Percentiles rank a stretch among this genome's conserved stretches.
These are phyloP conservation scores for Sinella curviseta DNA, from an alignment of 1,140 invertebrate species.

Conservation along the genomic window DNA sequence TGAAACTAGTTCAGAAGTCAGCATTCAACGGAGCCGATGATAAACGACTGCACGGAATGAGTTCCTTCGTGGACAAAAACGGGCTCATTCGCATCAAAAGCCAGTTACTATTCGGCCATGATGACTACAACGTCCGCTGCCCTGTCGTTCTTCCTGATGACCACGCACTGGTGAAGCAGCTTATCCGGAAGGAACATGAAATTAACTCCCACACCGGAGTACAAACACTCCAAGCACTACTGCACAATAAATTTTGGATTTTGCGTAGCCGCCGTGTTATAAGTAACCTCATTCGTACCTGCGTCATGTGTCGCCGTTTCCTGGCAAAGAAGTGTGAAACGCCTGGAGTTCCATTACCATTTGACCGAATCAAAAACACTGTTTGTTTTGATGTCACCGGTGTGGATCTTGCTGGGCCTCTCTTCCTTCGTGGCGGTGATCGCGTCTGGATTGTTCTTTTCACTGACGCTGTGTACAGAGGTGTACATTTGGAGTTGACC, in stretches of 20 bases:
- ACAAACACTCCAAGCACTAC: neutral
- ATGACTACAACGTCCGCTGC: neutral
- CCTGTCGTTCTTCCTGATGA: neutral
- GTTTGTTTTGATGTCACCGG: slow-evolving; percentile 50
- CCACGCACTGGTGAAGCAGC: neutral
- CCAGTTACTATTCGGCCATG: neutral
- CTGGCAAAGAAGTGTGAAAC: neutral
- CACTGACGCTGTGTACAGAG: slow-evolving; percentile 54
- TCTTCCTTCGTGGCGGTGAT: slow-evolving; percentile 48
- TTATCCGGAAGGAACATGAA: neutral
- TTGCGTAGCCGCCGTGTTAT: neutral
- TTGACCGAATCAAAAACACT: neutral
- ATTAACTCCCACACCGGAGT: neutral
- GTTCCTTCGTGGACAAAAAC: neutral
- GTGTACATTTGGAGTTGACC: slow-evolving; percentile 53
- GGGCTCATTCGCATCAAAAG: neutral
- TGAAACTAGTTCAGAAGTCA: neutral
- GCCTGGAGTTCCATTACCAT: neutral
- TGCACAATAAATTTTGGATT: neutral
- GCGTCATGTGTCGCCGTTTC: neutral
- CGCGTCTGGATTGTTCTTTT: slow-evolving; percentile 54
- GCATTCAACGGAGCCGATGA: neutral
- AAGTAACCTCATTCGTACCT: neutral
- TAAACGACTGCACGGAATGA: neutral
- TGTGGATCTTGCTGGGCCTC: slow-evolving; percentile 52